phyloP scores from a whole-genome alignment of 2,113 vertebrate genomes.

The Sylvilagus bachmani region DNA sequence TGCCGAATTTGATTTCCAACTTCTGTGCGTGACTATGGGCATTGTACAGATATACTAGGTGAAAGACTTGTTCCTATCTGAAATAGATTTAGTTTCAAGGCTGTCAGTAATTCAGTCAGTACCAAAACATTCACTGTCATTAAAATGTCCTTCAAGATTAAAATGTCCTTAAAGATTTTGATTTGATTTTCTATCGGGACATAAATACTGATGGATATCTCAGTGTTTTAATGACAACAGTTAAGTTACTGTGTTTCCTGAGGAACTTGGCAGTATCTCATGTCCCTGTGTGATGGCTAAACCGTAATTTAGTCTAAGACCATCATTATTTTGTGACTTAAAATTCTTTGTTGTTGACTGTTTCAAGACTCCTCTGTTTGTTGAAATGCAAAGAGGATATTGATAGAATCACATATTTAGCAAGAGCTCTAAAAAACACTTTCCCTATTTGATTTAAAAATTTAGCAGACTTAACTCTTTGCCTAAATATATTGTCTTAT shows the following conservation, averaged over 20 bases:
- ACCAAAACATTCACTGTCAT: neutral
- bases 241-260: neutral
- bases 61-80: conserved; percentile 32
- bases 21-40: neutral
- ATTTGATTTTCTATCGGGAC: neutral
- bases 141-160: neutral
- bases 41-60: neutral
- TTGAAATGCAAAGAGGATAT: conserved; percentile 19
- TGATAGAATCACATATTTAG: neutral
- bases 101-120: neutral
- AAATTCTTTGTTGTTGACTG: conserved; percentile 26
- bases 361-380: neutral
- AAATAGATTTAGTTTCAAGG: neutral
- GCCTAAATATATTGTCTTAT: neutral
- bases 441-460: conserved; percentile 14
- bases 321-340: conserved; percentile 5
- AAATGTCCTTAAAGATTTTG: neutral
- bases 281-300: neutral
- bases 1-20: conserved; percentile 44
- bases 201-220: neutral
- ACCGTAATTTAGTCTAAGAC: neutral
- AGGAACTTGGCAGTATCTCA: neutral
- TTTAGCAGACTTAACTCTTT: neutral
- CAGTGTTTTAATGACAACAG: neutral
- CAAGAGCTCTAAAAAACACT: conserved; percentile 10